Base-by-base conservation (phyloP, 2,888 invertebrate species). In the Iselma pallidipennis region DNA sequence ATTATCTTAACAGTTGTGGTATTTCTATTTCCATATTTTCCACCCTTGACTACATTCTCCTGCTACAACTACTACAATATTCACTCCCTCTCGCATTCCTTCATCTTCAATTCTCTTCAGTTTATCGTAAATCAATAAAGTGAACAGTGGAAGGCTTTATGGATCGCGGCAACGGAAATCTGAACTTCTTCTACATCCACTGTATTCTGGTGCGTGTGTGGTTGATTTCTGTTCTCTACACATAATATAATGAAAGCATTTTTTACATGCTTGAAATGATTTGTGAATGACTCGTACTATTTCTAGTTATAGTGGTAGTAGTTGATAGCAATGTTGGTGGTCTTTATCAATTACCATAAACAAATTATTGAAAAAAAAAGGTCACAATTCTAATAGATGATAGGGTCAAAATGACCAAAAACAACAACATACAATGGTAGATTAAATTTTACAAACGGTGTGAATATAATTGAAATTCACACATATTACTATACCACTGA, bases 91-190 rank as follows among this genome's bases (percentile, higher is more conserved):
- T 45, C 45, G 12, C 45, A 25, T 26, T 49, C 23, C 26, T 14
- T 49, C 49, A 25, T 26, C 26, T 26, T 49, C 23, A 25, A 5
- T 49, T 25, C 25, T n/a, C 25, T 25, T 49, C 49, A 25, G 25
- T 49, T 26, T 49, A 23, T 49, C 49, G 49, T 49, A 25, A 26
- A 25, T 49, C 25, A 49, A 49, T 49, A 49, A 49, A 48, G 12
- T 19, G n/a, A 21, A 49, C 23, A 25, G 49, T 49, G 25, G n/a
- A 49, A 10, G 26, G 49, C 37, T 37, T 16, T 33, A 37, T 16
- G 2, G 16, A n/a, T n/a, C 7, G 7, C 26, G 9, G 3, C 16
- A 37, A 37, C 37, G 37, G 37, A 37, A 37, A 37, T 37, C 37
- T 29, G 16, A 33, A 33, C 31, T 33, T 14, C 31, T 33, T 33